phyloP scores from a whole-genome alignment of 2,797 vertebrate species.

The Arctocebus calabarensis region DNA sequence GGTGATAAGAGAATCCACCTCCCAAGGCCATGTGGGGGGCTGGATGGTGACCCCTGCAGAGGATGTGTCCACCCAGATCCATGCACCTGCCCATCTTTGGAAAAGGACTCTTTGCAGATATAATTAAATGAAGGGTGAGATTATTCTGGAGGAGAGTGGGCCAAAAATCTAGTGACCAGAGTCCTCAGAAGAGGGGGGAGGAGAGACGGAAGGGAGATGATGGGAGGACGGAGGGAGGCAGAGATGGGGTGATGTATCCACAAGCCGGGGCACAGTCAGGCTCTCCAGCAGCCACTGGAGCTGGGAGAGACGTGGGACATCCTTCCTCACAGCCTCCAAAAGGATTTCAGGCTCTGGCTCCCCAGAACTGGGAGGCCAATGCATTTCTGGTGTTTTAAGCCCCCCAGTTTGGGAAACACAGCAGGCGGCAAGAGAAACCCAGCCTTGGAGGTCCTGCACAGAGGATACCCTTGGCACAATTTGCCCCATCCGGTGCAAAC shows the following conservation, averaged over 20 bases:
- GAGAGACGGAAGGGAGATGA: neutral
- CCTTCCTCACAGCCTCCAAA: too few relatives aligned
- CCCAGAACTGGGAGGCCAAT: neutral
- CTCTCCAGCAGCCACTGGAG: rapidly evolving
- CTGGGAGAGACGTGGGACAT: neutral
- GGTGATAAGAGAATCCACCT: neutral
- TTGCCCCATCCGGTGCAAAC: rapidly evolving
- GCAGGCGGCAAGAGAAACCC: neutral
- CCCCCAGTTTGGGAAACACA: rapidly evolving
- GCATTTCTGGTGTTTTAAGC: too few relatives aligned
- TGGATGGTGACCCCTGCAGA: neutral
- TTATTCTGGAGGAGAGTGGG: neutral
- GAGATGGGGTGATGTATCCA: rapidly evolving
- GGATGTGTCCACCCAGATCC: neutral
- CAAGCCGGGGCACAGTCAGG: rapidly evolving
- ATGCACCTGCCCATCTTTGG: neutral
- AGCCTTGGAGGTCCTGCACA: rapidly evolving
- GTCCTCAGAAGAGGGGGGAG: neutral
- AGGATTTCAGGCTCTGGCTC: neutral
- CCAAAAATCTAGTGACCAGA: neutral
- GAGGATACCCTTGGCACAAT: rapidly evolving
- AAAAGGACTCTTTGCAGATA: too few relatives aligned
- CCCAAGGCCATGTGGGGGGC: too few relatives aligned
- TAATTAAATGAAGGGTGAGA: neutral
- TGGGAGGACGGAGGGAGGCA: neutral